A percentile compares a stretch with the other conserved stretches of the same genome.
Evolutionary conservation across 2,113 vertebrate species (phyloP).

Genomic region (Columba livia): DNA sequence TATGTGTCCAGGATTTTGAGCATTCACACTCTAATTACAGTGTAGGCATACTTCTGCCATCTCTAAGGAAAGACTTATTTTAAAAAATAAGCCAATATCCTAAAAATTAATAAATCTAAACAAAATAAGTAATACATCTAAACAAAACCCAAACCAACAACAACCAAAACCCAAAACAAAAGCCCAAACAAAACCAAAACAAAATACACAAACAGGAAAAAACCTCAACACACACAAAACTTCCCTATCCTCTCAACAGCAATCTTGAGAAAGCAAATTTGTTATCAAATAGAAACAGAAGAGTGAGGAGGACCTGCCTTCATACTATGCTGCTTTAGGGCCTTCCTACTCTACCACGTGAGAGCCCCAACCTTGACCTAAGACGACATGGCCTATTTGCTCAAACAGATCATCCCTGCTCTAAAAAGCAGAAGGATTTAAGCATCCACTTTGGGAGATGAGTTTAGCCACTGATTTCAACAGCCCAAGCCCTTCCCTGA

Average conservation of each 20-base stretch:
- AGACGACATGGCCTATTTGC: background rate
- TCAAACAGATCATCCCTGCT: background rate
- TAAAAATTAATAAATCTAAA: background rate
- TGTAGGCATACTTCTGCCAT: background rate
- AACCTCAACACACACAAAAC: no score
- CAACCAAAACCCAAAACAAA: no score
- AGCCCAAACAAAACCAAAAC: no score
- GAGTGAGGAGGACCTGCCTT: background rate
- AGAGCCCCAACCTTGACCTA: background rate
- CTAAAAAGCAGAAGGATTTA: background rate
- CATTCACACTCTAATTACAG: background rate
- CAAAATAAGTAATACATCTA: background rate
- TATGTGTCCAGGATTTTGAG: background rate
- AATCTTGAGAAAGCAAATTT: background rate
- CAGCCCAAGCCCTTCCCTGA: background rate
- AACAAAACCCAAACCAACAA: no score
- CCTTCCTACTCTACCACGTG: background rate
- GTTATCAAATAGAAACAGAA: background rate
- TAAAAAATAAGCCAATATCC: background rate
- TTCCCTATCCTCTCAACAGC: background rate
- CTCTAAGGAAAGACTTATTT: background rate
- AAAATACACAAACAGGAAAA: no score
- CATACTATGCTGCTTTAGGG: background rate
- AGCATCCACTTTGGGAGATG: rapidly evolving
- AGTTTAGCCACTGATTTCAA: background rate